Evolutionary conservation across 2,113 vertebrate species (phyloP).

Genomic region (Nettapus auritus): DNA sequence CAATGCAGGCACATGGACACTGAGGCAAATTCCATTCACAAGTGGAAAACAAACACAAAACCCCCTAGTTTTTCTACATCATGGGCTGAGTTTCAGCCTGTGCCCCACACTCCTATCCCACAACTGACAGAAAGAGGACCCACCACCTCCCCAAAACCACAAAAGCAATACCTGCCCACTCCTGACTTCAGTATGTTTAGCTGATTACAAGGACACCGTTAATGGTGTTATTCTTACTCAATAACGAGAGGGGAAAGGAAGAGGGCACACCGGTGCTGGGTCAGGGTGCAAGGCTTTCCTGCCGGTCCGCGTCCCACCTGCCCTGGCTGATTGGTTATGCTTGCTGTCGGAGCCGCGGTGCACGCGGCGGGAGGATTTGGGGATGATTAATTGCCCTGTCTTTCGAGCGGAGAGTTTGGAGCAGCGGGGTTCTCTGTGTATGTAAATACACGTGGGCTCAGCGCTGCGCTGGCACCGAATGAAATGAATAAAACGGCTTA

Average conservation of each 20-base stretch:
- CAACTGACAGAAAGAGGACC: background rate
- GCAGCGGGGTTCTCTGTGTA: conserved; percentile 89
- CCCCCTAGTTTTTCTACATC: accelerated
- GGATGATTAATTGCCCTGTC: conserved; percentile 98
- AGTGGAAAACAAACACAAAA: background rate
- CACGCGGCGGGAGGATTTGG: conserved; percentile 86
- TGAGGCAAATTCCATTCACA: background rate
- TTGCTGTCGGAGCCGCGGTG: conserved; percentile 84
- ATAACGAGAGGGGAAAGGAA: conserved; percentile 32
- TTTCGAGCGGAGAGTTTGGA: conserved; percentile 82
- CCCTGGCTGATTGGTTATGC: conserved; percentile 80
- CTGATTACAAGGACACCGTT: conserved; percentile 42
- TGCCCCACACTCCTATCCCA: background rate
- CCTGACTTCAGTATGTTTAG: background rate
- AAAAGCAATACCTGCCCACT: conserved; percentile 21
- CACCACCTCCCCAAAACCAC: background rate
- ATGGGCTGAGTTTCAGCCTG: background rate
- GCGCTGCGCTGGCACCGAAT: conserved; percentile 63
- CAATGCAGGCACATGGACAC: background rate
- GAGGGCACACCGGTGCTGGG: conserved; percentile 50
- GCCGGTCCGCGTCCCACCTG: conserved; percentile 89
- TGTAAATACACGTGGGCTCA: conserved; percentile 89
- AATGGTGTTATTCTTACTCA: conserved; percentile 58
- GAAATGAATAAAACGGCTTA: conserved; percentile 82
- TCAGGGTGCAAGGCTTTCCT: conserved; percentile 75